Percentiles rank a stretch among this genome's conserved stretches.
Conservation (phyloP, 2,888 invertebrate species). For the Drosophila kanekoi region DNA sequence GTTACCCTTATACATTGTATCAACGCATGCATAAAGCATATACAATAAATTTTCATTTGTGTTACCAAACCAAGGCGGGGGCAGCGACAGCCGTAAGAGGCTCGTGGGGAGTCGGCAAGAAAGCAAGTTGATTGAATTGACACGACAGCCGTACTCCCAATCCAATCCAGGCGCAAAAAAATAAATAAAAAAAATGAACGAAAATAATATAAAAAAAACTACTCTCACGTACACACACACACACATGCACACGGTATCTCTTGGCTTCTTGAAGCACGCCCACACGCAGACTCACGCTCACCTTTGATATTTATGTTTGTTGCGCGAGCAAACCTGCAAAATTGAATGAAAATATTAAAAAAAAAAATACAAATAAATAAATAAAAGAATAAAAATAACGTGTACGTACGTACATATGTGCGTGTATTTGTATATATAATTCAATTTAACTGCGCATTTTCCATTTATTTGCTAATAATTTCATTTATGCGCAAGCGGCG, state of each 20-base stretch:
- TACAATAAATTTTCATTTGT: conserved; percentile 79
- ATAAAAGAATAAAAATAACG: conserved; percentile 34
- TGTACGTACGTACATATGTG: conserved; percentile 13
- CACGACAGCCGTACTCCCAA: conserved; percentile 50
- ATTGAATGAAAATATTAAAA: conserved; percentile 71
- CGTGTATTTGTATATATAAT: conserved; percentile 36
- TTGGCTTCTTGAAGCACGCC: conserved; percentile 31
- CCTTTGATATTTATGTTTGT: conserved; percentile 66
- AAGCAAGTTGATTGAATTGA: conserved; percentile 75
- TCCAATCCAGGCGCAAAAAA: conserved; percentile 31
- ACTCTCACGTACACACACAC: conserved; percentile 28
- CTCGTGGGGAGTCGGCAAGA: conserved; percentile 31
- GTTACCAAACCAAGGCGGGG: conserved; percentile 61
- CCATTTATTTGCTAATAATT: conserved; percentile 73
- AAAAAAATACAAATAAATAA: neutral
- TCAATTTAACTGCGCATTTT: conserved; percentile 65
- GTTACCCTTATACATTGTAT: conserved; percentile 49
- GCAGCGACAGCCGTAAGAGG: conserved; percentile 32
- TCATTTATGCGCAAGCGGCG: conserved; percentile 50
- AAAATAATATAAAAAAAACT: conserved; percentile 38
- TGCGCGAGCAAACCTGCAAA: conserved; percentile 41
- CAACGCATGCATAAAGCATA: conserved; percentile 71
- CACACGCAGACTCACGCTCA: conserved; percentile 35
- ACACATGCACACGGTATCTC: conserved; percentile 21
- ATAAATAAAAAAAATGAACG: conserved; percentile 5